Evolutionary conservation across 2,888 invertebrate genomes (phyloP).

Genomic region (Ichneumoninae sp.): DNA sequence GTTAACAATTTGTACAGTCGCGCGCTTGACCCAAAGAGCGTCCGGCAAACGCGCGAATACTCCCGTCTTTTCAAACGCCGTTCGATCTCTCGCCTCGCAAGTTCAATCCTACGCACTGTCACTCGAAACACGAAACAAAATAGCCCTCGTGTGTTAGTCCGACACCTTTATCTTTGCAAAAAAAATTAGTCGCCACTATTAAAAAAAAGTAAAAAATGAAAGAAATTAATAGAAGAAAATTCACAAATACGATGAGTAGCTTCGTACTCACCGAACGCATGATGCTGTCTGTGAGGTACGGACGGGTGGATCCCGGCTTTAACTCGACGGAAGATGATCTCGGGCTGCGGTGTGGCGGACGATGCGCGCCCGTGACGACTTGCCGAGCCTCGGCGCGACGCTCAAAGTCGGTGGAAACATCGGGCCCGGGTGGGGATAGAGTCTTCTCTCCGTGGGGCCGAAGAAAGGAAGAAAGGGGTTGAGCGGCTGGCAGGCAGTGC

Average conservation of each 20-base stretch:
- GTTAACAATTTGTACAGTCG: constrained; percentile 2
- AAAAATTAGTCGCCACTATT: background rate
- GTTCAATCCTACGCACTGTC: constrained; percentile 67
- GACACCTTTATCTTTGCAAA: background rate
- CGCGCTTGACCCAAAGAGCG: constrained; percentile 37
- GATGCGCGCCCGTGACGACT: constrained; percentile 42
- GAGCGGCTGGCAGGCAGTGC: constrained; percentile 6
- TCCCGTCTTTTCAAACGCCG: constrained; percentile 24
- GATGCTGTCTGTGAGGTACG: constrained; percentile 82
- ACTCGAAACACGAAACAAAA: constrained; percentile 57
- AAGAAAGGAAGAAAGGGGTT: constrained; percentile 54
- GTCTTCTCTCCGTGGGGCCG: constrained; percentile 17
- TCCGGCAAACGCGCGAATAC: constrained; percentile 15
- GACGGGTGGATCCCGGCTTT: constrained; percentile 77
- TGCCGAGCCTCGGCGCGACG: constrained; percentile 14
- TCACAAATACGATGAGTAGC: constrained; percentile 64
- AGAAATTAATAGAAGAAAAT: background rate
- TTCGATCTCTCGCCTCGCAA: constrained; percentile 35
- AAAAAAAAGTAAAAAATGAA: constrained; percentile 5
- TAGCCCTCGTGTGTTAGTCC: background rate
- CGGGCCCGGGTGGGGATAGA: constrained; percentile 36
- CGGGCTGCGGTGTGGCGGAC: constrained; percentile 42
- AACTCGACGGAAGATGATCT: constrained; percentile 77
- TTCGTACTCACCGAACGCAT: constrained; percentile 84
- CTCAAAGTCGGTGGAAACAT: constrained; percentile 31